phyloP scores from a whole-genome alignment of 2,888 invertebrate genomes.

The Heliconius ethilla region DNA sequence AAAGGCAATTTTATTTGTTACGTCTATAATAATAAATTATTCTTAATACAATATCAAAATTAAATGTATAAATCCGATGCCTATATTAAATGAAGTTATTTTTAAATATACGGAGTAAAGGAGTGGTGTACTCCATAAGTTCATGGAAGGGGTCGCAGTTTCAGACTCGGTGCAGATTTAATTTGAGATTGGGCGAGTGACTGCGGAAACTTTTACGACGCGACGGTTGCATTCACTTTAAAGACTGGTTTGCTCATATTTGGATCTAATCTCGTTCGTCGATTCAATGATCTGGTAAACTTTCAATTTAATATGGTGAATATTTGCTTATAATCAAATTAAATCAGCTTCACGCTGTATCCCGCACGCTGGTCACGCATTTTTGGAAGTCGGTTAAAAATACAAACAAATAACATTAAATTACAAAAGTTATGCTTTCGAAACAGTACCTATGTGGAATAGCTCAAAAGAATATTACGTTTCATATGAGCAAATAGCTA shows the following conservation, averaged over 20 bases:
- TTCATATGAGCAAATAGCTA: slow-evolving; percentile 44
- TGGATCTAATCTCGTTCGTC: slow-evolving; percentile 36
- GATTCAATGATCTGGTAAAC: slow-evolving; percentile 22
- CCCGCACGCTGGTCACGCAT: too few species aligned
- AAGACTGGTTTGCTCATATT: slow-evolving; percentile 45
- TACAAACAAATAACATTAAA: background rate
- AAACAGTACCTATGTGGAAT: slow-evolving; percentile 1
- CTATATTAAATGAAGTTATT: background rate
- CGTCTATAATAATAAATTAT: too few species aligned
- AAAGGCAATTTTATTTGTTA: too few species aligned
- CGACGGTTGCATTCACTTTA: slow-evolving; percentile 60
- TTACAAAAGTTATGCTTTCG: slow-evolving; percentile 9
- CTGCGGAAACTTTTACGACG: slow-evolving; percentile 67
- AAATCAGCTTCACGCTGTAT: too few species aligned
- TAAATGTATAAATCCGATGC: background rate
- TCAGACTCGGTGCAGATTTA: slow-evolving; percentile 69
- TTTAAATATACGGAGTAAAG: background rate
- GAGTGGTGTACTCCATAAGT: slow-evolving; percentile 16
- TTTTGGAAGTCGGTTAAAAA: too few species aligned
- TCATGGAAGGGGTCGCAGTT: slow-evolving; percentile 46
- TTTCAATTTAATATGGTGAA: background rate
- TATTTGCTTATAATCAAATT: background rate
- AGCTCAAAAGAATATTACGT: slow-evolving; percentile 43
- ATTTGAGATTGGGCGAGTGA: slow-evolving; percentile 71
- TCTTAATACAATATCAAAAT: background rate